These are phyloP conservation scores for Otis tarda DNA, from an alignment of 2,113 vertebrate species.

Conservation along the genomic window DNA sequence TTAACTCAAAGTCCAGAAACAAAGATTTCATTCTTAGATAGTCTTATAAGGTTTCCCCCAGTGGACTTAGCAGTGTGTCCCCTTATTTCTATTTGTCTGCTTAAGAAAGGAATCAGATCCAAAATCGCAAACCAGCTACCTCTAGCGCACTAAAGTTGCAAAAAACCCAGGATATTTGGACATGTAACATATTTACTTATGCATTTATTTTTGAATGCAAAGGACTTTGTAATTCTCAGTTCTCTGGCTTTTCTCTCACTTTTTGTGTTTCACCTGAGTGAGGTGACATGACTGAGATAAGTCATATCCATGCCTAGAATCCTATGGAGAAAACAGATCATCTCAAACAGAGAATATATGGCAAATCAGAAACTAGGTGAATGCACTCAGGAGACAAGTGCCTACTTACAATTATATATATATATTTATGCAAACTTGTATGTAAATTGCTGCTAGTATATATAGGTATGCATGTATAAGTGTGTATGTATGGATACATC, in stretches of 20 bases:
- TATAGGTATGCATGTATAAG: background rate
- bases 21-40: background rate
- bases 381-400: background rate
- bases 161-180: fast-evolving
- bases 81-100: background rate
- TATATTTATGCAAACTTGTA: background rate
- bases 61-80: background rate
- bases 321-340: background rate
- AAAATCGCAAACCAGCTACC: background rate
- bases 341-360: background rate
- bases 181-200: background rate
- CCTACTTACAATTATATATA: background rate
- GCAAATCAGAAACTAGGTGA: background rate
- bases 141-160: background rate
- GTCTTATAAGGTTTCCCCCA: background rate
- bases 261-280: background rate
- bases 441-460: background rate
- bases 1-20: background rate
- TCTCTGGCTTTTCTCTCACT: background rate
- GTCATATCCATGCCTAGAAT: background rate
- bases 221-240: background rate
- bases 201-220: background rate
- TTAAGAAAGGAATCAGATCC: background rate
- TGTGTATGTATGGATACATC: background rate
- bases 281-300: background rate